Base-by-base conservation (phyloP, 1,140 invertebrate species). In the Antheraea pernyi region DNA sequence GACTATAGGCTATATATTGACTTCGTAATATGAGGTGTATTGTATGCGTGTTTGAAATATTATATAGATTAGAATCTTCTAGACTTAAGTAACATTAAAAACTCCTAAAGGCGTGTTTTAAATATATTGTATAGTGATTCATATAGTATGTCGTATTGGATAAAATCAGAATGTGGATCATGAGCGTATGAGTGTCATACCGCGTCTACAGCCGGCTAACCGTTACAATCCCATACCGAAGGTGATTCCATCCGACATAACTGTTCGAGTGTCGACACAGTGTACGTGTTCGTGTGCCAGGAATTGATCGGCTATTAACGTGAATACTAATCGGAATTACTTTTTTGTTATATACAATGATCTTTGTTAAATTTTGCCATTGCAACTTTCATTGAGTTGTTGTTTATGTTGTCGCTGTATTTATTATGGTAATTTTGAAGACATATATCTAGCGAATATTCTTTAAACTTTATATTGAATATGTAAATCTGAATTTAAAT, bases 221-320 rank as follows among this genome's bases (percentile, higher is more conserved):
- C 59, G 59, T 61, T 61, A 61, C 59, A 19, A 22, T 19, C 59
- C 30, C 19, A 22, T 42, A 42, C 39, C 59, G 13, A 61, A 30
- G 59, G 59, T 22, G 59, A 42, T 61, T 59, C 59, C 19, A 61
- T 61, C 59, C 30, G 37, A 63, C 4, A 37, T 63, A 63, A 63
- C 61, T 63, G 61, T 53, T 53, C 11, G 46, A 53, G 11, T 53
- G 46, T 37, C 61, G 61, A 63, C 30, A 63, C 30, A 37, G 8
- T 63, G 61, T 63, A 63, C 13, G 61, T 63, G 30, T n/a, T 61
- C 37, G 30, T 63, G 61, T 37, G 30, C 37, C 37, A 37, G 10
- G 59, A 16, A 63, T 63, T 37, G 16, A 63, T 10, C 61, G 61
- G 30, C 19, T 37, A 37, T 37, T 37, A 63, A 37, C 61, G 36